A percentile compares a stretch with the other conserved stretches of the same genome.
These are phyloP conservation scores for Sciurus niger DNA, from an alignment of 2,113 vertebrate species.

Conservation along the genomic window DNA sequence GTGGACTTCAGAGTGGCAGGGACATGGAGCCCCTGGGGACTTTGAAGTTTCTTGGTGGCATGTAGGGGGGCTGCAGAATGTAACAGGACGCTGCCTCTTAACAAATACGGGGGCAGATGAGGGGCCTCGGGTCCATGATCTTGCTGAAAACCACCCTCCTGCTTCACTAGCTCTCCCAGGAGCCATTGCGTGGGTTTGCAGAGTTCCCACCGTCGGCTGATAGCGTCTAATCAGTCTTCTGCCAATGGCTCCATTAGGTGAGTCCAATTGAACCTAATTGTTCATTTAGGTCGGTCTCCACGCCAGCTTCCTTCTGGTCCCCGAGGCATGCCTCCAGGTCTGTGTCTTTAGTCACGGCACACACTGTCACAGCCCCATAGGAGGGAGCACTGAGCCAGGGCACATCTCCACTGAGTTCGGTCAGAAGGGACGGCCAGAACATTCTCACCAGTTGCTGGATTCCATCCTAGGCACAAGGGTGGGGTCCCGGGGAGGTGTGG, in stretches of 20 bases:
- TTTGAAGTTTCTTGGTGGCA: fast-evolving
- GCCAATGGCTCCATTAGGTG: slow-evolving; percentile 24
- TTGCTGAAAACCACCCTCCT: neutral
- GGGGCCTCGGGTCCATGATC: neutral
- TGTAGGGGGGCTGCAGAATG: fast-evolving
- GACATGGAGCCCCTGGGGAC: fast-evolving
- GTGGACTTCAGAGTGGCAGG: fast-evolving
- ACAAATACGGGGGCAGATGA: neutral
- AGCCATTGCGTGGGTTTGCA: neutral
- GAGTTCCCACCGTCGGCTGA: neutral
- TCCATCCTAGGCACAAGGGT: slow-evolving; percentile 63
- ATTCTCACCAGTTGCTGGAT: fast-evolving
- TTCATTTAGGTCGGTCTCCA: slow-evolving; percentile 28
- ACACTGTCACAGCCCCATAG: slow-evolving; percentile 68
- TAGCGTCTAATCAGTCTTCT: slow-evolving; percentile 64
- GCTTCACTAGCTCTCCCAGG: neutral
- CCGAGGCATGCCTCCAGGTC: slow-evolving; percentile 31
- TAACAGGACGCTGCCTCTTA: neutral
- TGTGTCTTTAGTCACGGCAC: neutral
- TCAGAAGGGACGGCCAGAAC: neutral
- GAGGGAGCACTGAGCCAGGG: slow-evolving; percentile 62
- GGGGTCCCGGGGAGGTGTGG: no score
- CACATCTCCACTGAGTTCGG: slow-evolving; percentile 54
- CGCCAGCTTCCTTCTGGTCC: slow-evolving; percentile 62
- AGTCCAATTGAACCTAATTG: neutral